Conservation (phyloP, 2,888 invertebrate genomes). For the Capitulum mitella region DNA sequence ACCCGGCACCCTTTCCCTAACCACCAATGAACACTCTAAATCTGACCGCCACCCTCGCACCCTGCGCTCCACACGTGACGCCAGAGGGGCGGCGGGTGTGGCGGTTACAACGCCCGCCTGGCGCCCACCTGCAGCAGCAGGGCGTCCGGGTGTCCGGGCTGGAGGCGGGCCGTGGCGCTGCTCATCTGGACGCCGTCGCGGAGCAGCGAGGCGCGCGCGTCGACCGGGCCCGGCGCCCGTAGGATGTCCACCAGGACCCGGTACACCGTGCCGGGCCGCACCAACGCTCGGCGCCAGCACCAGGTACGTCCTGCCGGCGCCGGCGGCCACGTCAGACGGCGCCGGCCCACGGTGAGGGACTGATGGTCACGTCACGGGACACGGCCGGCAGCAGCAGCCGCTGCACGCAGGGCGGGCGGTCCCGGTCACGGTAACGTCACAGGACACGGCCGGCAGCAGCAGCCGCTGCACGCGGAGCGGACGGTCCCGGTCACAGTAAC, state of each 20-base stretch:
- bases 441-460: background rate
- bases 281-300: slow-evolving; percentile 83
- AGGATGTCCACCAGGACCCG: slow-evolving; percentile 78
- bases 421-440: background rate
- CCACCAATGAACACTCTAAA: no score
- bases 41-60: no score
- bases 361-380: background rate
- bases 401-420: background rate
- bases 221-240: slow-evolving; percentile 67
- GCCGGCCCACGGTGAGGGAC: background rate
- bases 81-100: no score
- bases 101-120: no score
- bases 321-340: background rate
- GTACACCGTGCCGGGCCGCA: slow-evolving; percentile 84
- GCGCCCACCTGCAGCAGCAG: slow-evolving; percentile 77
- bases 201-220: slow-evolving; percentile 78
- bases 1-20: no score
- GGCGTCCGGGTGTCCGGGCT: slow-evolving; percentile 80
- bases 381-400: background rate
- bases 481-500: no score
- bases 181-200: slow-evolving; percentile 82
- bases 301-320: slow-evolving; percentile 74
- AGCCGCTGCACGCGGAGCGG: background rate
- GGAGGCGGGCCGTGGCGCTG: slow-evolving; percentile 71
- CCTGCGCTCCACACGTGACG: no score